Percentiles rank a stretch among this genome's conserved stretches.
These are phyloP conservation scores for Notothenia coriiceps DNA, from an alignment of 2,113 vertebrate genomes.

Conservation along the genomic window DNA sequence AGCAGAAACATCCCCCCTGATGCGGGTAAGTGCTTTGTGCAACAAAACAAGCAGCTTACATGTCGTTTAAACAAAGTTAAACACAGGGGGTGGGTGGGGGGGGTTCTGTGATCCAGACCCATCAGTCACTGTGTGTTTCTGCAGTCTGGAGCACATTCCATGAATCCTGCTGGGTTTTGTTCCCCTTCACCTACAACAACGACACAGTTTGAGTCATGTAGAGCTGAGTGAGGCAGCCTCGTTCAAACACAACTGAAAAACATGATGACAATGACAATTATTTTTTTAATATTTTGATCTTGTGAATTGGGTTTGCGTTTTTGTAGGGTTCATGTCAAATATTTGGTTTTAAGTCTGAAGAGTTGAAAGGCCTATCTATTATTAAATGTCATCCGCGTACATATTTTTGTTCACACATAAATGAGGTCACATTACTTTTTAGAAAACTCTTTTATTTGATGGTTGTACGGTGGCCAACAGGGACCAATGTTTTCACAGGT, in stretches of 20 bases:
- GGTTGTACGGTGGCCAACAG: too few relatives aligned
- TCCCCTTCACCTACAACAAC: conserved; percentile 58
- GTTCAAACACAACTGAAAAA: conserved; percentile 12
- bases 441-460: too few relatives aligned
- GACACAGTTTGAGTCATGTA: conserved; percentile 15
- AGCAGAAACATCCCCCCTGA: not conserved
- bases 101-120: conserved; percentile 56
- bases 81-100: conserved; percentile 6
- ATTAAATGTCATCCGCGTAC: not conserved
- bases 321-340: not conserved
- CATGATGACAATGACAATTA: not conserved
- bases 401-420: too few relatives aligned
- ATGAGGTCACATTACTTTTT: not conserved
- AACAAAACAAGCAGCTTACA: conserved; percentile 42
- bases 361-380: not conserved
- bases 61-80: conserved; percentile 54
- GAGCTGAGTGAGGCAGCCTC: conserved; percentile 16
- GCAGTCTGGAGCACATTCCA: conserved; percentile 75
- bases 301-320: not conserved
- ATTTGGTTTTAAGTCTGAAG: not conserved
- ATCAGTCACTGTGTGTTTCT: conserved; percentile 62
- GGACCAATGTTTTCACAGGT: too few relatives aligned
- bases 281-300: too few relatives aligned
- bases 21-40: conserved; percentile 30
- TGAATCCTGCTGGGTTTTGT: conserved; percentile 74